phyloP scores from a whole-genome alignment of 92 coral and sea anemone species.

The Palythoa grandiflora region DNA sequence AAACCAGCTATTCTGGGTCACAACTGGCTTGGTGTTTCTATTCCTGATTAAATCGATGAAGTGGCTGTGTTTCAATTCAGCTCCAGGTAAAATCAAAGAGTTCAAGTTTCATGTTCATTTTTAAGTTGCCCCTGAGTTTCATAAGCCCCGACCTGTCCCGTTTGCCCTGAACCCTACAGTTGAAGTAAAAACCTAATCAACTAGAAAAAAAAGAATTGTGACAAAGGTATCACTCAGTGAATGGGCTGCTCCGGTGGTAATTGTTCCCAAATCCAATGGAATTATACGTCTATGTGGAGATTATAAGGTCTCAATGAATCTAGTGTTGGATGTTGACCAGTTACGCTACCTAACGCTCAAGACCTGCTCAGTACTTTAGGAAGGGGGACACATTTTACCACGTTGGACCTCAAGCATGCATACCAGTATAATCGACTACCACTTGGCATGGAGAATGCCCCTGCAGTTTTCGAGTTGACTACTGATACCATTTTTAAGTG shows the following conservation, averaged over 20 bases:
- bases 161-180: not conserved
- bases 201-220: not conserved
- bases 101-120: not conserved
- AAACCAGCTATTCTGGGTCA: not conserved
- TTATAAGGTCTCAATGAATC: not conserved
- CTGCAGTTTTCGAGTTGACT: too few relatives aligned
- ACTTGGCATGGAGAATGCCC: too few relatives aligned
- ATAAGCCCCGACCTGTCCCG: not conserved
- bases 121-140: not conserved
- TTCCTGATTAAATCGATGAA: not conserved
- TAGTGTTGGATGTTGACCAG: not conserved
- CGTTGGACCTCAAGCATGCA: not conserved
- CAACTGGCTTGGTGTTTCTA: not conserved
- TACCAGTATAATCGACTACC: not conserved
- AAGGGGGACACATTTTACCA: not conserved
- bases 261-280: not conserved
- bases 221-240: not conserved
- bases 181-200: not conserved
- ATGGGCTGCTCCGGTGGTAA: constrained; percentile 1
- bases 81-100: constrained; percentile 1
- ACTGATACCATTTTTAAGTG: too few relatives aligned
- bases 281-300: not conserved
- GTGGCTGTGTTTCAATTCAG: not conserved
- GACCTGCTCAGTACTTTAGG: not conserved
- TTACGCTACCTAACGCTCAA: not conserved